Percentiles rank a stretch among this genome's conserved stretches.
phyloP scores from a whole-genome alignment of 1,140 invertebrate genomes.

The Spodoptera litura region DNA sequence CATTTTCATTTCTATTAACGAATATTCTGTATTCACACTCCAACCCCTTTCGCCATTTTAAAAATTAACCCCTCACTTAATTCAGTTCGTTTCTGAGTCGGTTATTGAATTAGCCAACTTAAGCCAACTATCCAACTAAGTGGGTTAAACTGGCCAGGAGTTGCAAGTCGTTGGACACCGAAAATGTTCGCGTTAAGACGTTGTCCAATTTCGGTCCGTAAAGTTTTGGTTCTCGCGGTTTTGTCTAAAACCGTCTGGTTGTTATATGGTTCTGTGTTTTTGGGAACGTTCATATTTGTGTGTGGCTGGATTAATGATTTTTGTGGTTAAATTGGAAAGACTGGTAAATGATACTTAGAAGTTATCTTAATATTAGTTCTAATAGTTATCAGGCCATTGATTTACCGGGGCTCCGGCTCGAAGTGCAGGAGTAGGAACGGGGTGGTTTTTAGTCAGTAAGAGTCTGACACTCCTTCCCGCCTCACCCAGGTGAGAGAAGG shows the following conservation, averaged over 20 bases:
- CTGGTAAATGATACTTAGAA: too few relatives aligned
- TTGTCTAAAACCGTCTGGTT: neutral
- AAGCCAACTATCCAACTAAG: conserved; percentile 57
- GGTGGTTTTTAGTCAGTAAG: too few relatives aligned
- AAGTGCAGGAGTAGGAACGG: too few relatives aligned
- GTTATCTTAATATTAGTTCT: too few relatives aligned
- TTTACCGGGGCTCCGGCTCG: too few relatives aligned
- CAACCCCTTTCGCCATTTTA: conserved; percentile 17
- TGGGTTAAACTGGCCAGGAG: conserved; percentile 55
- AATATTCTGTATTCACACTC: neutral
- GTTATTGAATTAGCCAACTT: conserved; percentile 64
- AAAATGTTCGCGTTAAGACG: conserved; percentile 27
- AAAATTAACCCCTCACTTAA: conserved; percentile 31
- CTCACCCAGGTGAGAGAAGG: too few relatives aligned
- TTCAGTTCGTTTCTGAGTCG: conserved; percentile 38
- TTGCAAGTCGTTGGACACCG: conserved; percentile 12
- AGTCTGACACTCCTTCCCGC: too few relatives aligned
- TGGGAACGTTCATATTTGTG: neutral
- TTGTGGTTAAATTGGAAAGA: too few relatives aligned
- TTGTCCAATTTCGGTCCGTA: conserved; percentile 3
- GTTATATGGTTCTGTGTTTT: neutral
- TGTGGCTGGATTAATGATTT: neutral
- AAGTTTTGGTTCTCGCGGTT: neutral
- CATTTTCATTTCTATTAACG: neutral
- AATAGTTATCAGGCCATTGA: too few relatives aligned